Evolutionary conservation across 2,113 vertebrate genomes (phyloP), one percentile per base, ranked within the genome.

Genomic region (Rhineura floridana): DNA sequence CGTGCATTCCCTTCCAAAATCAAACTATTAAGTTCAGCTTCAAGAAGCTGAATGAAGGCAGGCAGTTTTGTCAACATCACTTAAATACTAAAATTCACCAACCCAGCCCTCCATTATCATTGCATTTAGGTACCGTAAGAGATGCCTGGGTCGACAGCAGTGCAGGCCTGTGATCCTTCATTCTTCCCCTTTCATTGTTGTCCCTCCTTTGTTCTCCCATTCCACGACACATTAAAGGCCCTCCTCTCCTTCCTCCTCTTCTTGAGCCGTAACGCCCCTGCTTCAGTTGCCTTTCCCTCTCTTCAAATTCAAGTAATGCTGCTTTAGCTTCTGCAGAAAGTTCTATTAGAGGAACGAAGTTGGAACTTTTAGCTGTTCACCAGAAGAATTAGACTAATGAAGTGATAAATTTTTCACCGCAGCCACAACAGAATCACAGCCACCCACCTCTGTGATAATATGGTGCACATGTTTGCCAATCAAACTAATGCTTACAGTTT

Each of bases 261-360:
- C 98, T 92, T 0, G 96, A 96, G 52, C 97, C 97, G 0, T 98
- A 98, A 1, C 98, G 97, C 0, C 97, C 98, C 90, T 98, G 98
- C 87, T 97, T 98, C 30, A 98, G 97, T 90, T 98, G 98, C 1
- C 98, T 97, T 77, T 99, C 98, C 89, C 98, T 96, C 88, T 99
- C 98, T 91, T 99, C 99, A 78, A 98, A 99, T 89, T 98, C 97
- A 83, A 97, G 96, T 90, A 99, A 90, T 0, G 98, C 98, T 30
- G 98, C 98, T 92, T 99, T 99, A 89, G 99, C 99, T 95, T 99
- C 98, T 70, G 98, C 98, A 7, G 99, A 99, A 88, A 99, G 98
- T 88, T 99, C 99, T 99, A 91, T 91, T 55, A 72, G 59, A 69
- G 85, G 84, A 90, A 1, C 87, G 85, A 95, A 89, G 95, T 0